Conservation (phyloP, 2,888 invertebrate species). For the Thumatha senex region DNA sequence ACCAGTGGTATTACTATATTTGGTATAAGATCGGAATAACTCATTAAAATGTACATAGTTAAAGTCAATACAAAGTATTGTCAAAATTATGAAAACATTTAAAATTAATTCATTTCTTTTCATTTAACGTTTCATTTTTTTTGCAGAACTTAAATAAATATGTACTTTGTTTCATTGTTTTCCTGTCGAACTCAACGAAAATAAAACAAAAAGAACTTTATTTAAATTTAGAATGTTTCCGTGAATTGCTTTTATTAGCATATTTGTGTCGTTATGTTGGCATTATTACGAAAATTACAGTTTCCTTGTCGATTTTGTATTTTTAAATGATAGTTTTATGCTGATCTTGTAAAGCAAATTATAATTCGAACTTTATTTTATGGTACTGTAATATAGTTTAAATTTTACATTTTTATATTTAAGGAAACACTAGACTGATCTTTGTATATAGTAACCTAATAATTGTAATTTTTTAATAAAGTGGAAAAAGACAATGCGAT, state of each 20-base stretch:
- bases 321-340: constrained; percentile 12
- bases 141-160: too few species aligned
- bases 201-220: constrained; percentile 5
- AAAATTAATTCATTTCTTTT: not conserved
- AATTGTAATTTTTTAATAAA: not conserved
- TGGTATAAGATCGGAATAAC: too few species aligned
- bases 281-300: constrained; percentile 11
- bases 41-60: too few species aligned
- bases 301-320: constrained; percentile 8
- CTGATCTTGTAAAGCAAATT: constrained; percentile 4
- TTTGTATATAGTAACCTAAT: not conserved
- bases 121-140: not conserved
- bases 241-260: constrained; percentile 11
- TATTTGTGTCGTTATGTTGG: constrained; percentile 7
- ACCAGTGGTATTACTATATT: too few species aligned
- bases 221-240: constrained; percentile 1
- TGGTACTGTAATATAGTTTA: constrained; percentile 3
- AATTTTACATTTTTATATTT: constrained; percentile 1
- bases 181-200: not conserved
- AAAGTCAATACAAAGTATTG: too few species aligned
- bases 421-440: not conserved
- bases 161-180: not conserved
- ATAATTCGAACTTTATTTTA: constrained; percentile 1
- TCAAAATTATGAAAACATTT: too few species aligned
- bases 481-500: too few species aligned